Base-by-base conservation (phyloP, 2,113 vertebrate genomes). In the Variabilichromis moorii region DNA sequence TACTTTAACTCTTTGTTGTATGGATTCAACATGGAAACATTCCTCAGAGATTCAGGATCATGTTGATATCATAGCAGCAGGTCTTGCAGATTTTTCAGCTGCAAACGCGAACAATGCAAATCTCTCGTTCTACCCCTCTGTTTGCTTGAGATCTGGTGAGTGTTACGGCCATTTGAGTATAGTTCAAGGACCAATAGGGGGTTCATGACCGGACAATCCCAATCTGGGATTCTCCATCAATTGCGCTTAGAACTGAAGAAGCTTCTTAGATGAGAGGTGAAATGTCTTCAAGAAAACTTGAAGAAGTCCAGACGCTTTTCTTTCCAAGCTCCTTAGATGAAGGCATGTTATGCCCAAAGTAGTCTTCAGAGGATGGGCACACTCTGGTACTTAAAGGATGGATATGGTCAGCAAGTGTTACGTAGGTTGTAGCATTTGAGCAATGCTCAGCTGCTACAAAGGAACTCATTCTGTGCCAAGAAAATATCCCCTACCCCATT, bases 141-240 rank as follows among this genome's bases (percentile, higher is more conserved):
- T 68, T 68, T 4, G 35, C 33, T 68, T 68, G 19, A 40, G 63
- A 68, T 68, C 11, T 68, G 63, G 35, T 68, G 63, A 68, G 19
- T 68, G 33, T 40, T 21, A 40, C 11, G 1, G n/a, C 37, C n/a
- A 24, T 42, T 26, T 16, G 37, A 71, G 21, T 45, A 21, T 21
- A 68, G 63, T 40, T 66, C 9, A 63, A 33, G 59, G 12, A 21
- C n/a, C 59, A 1, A 63, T 35, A n/a, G 31, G 59, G 3, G 17
- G 59, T 63, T 0, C 59, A n/a, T 63, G 31, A 63, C 9, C 1
- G 9, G 59, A 63, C 2, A 0, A 19, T 63, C 31, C 59, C 59
- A 63, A 63, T 63, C 59, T 63, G 31, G 17, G 0, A 63, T 19
- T 63, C 59, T 35, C 31, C 9, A 63, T 35, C 59, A 35, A 35